Evolutionary conservation across 2,113 vertebrate genomes (phyloP), one percentile per base, ranked within the genome.

Genomic region (Neomonachus schauinslandi): DNA sequence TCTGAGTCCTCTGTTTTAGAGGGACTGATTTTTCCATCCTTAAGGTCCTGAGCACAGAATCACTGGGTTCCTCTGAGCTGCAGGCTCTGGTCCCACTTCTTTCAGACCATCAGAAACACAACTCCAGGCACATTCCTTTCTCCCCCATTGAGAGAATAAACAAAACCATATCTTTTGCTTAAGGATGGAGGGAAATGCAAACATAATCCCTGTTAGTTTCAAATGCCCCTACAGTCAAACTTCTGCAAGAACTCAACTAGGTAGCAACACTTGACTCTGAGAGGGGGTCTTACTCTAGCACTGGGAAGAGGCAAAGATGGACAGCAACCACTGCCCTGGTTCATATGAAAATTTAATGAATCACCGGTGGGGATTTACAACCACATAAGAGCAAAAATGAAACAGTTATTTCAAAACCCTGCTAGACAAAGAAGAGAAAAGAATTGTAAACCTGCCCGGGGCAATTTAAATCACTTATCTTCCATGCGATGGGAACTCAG

Each of bases 391-490:
- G 61, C 59, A 88, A 86, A 89, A 89, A 74, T 5, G 67, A 55
- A 95, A 49, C 7, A 81, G 26, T 42, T 91, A 63, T 96, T 97
- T 97, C 87, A 94, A 89, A 97, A 93, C 65, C 77, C n/a, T 77
- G 31, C 16, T 51, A 69, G 83, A 88, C 59, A 91, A 89, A 93
- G 81, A 76, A 91, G 81, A 91, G 39, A 93, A 82, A 83, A 8
- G 28, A 95, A 92, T n/a, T 59, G 59, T 83, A 85, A 89, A 28
- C 1, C 7, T 42, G 19, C 57, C 89, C 28, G 10, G 72, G 77
- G 51, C 0, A 0, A 91, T 1, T 51, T 83, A 46, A 79, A 15
- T 51, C 72, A 76, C n/a, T 89, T 72, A 57, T 91, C 71, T 79
- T 80, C 71, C 57, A 22, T 39, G 63, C 36, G 55, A 57, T 28